Evolutionary conservation across 2,113 vertebrate genomes (phyloP).

Genomic region (Columbina picui): DNA sequence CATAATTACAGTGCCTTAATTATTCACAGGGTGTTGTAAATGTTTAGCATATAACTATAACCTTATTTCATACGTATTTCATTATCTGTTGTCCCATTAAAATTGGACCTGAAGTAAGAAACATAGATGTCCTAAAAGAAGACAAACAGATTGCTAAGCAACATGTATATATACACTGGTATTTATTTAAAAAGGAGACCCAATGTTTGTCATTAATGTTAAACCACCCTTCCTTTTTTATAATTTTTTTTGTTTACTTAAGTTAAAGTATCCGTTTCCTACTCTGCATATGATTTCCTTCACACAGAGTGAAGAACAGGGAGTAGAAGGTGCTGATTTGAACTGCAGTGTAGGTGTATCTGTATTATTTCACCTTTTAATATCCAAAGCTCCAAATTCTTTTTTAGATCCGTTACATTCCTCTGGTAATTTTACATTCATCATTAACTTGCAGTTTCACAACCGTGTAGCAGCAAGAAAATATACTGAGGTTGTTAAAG

Average conservation of each 20-base stretch:
- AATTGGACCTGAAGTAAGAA: background rate
- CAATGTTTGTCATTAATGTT: background rate
- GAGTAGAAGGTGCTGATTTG: background rate
- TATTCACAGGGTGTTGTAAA: background rate
- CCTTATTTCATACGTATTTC: background rate
- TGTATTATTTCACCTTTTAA: background rate
- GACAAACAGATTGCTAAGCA: background rate
- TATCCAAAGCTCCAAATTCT: background rate
- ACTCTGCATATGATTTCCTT: background rate
- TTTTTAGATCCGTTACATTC: background rate
- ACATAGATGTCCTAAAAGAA: background rate
- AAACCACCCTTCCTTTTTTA: background rate
- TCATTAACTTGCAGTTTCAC: background rate
- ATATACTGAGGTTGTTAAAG: background rate
- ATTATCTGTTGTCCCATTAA: background rate
- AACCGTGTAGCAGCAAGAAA: background rate
- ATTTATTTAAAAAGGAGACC: background rate
- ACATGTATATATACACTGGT: background rate
- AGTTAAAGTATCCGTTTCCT: background rate
- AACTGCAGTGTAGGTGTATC: background rate
- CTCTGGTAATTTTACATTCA: background rate
- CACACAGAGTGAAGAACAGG: background rate
- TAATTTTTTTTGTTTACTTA: background rate
- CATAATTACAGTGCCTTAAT: background rate
- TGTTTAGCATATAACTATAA: background rate